Evolutionary conservation across 2,888 invertebrate species (phyloP), one percentile per base, ranked within the genome.

Genomic region (Macrosiphum euphorbiae): DNA sequence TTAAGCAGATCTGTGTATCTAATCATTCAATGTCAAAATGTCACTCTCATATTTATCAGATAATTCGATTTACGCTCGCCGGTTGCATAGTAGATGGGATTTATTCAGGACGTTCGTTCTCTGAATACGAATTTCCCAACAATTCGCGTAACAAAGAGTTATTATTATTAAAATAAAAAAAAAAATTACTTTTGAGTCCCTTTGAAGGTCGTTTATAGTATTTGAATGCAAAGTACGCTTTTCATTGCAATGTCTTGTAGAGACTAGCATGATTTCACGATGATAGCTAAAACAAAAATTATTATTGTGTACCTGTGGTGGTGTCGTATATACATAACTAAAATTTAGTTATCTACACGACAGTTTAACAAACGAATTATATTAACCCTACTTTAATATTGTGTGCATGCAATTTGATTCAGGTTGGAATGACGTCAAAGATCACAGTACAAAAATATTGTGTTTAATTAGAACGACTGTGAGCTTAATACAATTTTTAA

Each of bases 21-120:
- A n/a, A 86, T 91, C 58, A 86, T 35, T 86, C 91, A 91, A 84
- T 7, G 91, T 58, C 58, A 58, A 61, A 58, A 84, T 47, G 78
- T 84, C 44, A 91, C 44, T 85, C 44, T 85, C 55, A n/a, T 85
- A 85, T 91, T 24, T 86, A 86, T 91, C n/a, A 58, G 44, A 41
- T 47, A 85, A 91, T 91, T 86, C 44, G 44, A 91, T 91, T 86
- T 86, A 8, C n/a, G n/a, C 10, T 86, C 44, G 44, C 5, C 47
- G 58, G 20, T 86, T 24, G 58, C 35, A 41, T 58, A n/a, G 44
- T 41, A 26, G n/a, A 84, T 52, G 55, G 44, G 13, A 58, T n/a
- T 44, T 87, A 61, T 87, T 87, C 47, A 50, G 4, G 3, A 16
- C 13, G 47, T 61, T 87, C 13, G 44, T 10, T 86, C 16, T 35